Conservation (phyloP, 2,113 vertebrate species). For the Caracal caracal region DNA sequence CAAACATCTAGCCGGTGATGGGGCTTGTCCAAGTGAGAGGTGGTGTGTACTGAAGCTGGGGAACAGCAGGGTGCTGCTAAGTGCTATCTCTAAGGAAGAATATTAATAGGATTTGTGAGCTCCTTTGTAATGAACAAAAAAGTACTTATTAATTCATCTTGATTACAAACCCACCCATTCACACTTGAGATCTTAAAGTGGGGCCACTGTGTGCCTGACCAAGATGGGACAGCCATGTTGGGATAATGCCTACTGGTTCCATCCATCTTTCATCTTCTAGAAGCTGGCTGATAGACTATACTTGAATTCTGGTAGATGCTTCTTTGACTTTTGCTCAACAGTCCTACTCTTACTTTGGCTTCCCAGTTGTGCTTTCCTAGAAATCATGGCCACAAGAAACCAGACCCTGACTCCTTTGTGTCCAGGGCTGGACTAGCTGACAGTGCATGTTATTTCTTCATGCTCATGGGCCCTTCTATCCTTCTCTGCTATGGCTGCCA, state of each 20-base stretch:
- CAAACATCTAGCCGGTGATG: not conserved
- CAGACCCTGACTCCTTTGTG: too few relatives aligned
- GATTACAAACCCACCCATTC: not conserved
- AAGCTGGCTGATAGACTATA: too few relatives aligned
- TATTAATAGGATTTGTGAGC: not conserved
- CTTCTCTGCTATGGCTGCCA: not conserved
- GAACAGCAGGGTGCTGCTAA: not conserved
- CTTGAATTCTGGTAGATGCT: not conserved
- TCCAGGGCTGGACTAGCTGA: not conserved
- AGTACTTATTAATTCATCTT: not conserved
- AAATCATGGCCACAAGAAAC: not conserved
- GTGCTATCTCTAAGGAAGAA: not conserved
- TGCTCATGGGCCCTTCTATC: accelerated
- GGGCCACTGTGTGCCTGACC: not conserved
- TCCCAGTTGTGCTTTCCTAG: not conserved
- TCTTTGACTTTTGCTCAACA: not conserved
- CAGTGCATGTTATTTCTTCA: not conserved
- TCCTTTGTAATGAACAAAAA: not conserved
- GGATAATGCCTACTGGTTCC: not conserved
- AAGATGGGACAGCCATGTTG: not conserved
- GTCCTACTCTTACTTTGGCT: not conserved
- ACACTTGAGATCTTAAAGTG: not conserved
- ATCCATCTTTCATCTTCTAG: not conserved
- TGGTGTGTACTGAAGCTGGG: not conserved
- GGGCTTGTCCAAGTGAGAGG: not conserved